These are phyloP conservation scores for Chloropsis hardwickii DNA, from an alignment of 2,113 vertebrate genomes.

Conservation along the genomic window DNA sequence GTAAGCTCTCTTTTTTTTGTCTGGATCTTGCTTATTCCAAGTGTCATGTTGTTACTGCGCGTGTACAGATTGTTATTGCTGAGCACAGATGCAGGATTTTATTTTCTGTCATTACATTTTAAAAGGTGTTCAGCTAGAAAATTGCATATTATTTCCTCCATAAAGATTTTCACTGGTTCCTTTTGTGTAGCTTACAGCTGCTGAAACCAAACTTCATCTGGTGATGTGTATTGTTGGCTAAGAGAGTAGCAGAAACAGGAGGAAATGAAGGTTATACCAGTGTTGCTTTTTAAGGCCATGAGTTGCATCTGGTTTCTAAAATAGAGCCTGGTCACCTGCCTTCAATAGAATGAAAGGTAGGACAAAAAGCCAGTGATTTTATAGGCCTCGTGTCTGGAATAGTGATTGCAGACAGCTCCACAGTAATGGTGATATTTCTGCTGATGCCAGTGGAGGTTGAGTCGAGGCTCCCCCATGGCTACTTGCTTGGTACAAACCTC, in stretches of 20 bases:
- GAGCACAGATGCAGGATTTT: constrained; percentile 65
- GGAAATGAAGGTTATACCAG: constrained; percentile 49
- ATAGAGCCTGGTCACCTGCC: neutral
- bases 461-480: neutral
- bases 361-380: neutral
- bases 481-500: neutral
- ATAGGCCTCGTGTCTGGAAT: neutral
- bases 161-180: constrained; percentile 64
- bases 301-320: neutral
- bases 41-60: constrained; percentile 83
- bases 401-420: neutral
- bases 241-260: neutral
- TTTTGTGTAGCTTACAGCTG: constrained; percentile 68
- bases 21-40: constrained; percentile 77
- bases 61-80: constrained; percentile 56
- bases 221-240: constrained; percentile 17
- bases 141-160: constrained; percentile 87
- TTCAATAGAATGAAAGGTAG: neutral
- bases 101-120: constrained; percentile 84
- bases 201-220: constrained; percentile 45
- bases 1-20: constrained; percentile 74
- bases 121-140: constrained; percentile 91
- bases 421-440: neutral
- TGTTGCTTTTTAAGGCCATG: neutral
- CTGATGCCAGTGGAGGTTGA: neutral